Evolutionary conservation across 2,113 vertebrate genomes (phyloP).

Genomic region (Anolis sagrei): DNA sequence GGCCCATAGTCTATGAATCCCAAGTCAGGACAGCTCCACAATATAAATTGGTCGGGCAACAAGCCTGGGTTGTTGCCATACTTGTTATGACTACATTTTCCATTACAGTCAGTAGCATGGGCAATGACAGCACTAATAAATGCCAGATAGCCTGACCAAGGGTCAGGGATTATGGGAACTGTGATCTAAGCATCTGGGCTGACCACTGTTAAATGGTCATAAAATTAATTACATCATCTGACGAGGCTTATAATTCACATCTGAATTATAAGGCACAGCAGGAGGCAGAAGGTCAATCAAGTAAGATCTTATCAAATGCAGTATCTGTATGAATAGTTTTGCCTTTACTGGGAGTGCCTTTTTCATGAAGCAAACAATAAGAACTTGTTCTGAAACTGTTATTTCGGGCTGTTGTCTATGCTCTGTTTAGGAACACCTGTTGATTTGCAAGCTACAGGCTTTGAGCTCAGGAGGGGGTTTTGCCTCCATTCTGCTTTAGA

Average conservation of each 20-base stretch:
- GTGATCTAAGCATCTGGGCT: not conserved
- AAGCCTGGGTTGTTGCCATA: no score
- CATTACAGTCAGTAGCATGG: no score
- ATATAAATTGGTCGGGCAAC: not conserved
- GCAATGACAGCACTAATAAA: no score
- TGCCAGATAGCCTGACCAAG: no score
- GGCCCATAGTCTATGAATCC: not conserved
- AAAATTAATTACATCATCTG: not conserved
- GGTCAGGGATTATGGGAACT: no score
- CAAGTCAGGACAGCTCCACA: not conserved
- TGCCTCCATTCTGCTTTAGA: conserved; percentile 24
- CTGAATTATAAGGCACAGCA: not conserved
- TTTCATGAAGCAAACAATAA: conserved; percentile 12
- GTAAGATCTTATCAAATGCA: not conserved
- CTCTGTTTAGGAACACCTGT: conserved; percentile 39
- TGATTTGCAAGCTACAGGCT: conserved; percentile 35
- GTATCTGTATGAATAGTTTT: not conserved
- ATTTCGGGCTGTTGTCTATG: not conserved
- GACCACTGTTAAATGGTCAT: not conserved
- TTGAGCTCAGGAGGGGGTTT: conserved; percentile 46
- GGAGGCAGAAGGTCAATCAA: not conserved
- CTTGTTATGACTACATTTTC: no score
- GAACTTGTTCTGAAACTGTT: not conserved
- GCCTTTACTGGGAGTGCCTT: not conserved
- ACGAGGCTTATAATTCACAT: not conserved